These are phyloP conservation scores for Tetranychus truncatus DNA, from an alignment of 2,888 invertebrate genomes.

Conservation along the genomic window DNA sequence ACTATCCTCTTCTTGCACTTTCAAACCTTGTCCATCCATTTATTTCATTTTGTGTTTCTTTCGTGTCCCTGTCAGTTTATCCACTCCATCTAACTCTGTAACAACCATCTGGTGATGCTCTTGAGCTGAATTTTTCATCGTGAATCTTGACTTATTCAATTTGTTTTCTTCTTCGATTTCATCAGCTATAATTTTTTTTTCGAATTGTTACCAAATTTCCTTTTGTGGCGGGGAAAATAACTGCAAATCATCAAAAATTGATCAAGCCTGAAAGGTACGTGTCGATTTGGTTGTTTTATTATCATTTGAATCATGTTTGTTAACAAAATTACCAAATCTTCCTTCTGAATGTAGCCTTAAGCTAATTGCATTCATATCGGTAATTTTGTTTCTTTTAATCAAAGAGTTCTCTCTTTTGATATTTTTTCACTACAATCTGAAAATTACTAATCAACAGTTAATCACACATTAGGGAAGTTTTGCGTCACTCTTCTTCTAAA, in stretches of 20 bases:
- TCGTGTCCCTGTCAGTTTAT: no score
- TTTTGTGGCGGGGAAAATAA: background rate
- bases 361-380: background rate
- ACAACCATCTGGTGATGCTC: no score
- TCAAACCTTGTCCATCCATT: no score
- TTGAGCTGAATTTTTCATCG: no score
- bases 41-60: no score
- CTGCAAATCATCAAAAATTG: background rate
- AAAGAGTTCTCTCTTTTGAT: background rate
- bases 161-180: no score
- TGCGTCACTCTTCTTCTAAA: no score
- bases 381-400: background rate
- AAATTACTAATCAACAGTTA: no score
- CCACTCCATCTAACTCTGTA: no score
- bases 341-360: background rate
- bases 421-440: background rate
- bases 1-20: no score
- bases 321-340: background rate
- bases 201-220: background rate
- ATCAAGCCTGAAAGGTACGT: background rate
- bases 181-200: background rate
- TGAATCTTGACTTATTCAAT: no score
- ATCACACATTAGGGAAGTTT: no score
- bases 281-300: background rate
- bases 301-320: background rate